phyloP scores from a whole-genome alignment of 2,888 invertebrate species.

The Hirtodrosophila histrioides region DNA sequence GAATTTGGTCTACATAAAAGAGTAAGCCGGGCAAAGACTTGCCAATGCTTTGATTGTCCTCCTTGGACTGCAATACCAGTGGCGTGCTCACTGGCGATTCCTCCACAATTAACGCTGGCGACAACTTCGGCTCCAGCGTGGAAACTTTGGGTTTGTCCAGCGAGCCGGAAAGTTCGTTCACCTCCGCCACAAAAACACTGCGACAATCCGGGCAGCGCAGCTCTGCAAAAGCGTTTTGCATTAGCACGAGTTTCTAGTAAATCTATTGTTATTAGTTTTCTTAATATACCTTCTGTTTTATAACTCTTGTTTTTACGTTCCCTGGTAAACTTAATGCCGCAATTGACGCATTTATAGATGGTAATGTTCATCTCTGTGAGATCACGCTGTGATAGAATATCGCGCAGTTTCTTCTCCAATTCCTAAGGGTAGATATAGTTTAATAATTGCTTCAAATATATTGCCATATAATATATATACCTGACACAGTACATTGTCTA shows the following conservation, averaged over 20 bases:
- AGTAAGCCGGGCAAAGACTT: constrained; percentile 53
- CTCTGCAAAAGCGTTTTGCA: constrained; percentile 50
- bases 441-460: background rate
- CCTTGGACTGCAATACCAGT: constrained; percentile 38
- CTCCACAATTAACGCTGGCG: constrained; percentile 75
- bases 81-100: constrained; percentile 58
- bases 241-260: background rate
- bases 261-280: background rate
- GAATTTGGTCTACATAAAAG: constrained; percentile 31
- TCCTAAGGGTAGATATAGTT: constrained; percentile 74
- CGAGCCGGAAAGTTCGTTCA: constrained; percentile 73
- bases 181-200: constrained; percentile 86
- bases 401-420: constrained; percentile 84
- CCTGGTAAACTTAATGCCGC: constrained; percentile 87
- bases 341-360: constrained; percentile 87
- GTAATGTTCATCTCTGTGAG: constrained; percentile 85
- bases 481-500: constrained; percentile 86
- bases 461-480: constrained; percentile 70
- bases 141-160: constrained; percentile 52
- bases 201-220: constrained; percentile 86
- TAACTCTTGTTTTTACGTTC: constrained; percentile 81
- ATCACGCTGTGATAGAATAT: constrained; percentile 85
- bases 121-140: constrained; percentile 52
- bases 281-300: constrained; percentile 60
- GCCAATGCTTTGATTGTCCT: constrained; percentile 81